These are phyloP conservation scores for Trematomus loennbergii DNA, from an alignment of 2,113 vertebrate genomes.

Conservation along the genomic window DNA sequence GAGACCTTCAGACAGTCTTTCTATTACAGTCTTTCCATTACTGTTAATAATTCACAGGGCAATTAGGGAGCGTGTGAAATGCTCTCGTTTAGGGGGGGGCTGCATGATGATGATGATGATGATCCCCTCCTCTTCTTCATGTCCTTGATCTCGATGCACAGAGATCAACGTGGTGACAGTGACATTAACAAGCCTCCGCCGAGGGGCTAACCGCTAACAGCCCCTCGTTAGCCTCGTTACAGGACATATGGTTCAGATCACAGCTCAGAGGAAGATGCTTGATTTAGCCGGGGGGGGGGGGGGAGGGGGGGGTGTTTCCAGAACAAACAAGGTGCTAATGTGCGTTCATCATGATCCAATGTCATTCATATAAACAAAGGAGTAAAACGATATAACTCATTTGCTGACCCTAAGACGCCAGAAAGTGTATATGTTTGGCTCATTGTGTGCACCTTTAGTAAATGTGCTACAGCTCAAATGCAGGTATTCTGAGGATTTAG, in stretches of 20 bases:
- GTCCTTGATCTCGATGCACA: constrained; percentile 79
- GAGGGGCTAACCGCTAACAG: constrained; percentile 77
- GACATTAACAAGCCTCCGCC: constrained; percentile 84
- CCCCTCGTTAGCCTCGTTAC: constrained; percentile 90
- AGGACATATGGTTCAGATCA: constrained; percentile 91
- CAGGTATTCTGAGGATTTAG: too few relatives aligned
- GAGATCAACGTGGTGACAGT: constrained; percentile 80
- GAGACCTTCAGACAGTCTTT: constrained; percentile 47
- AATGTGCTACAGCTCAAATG: too few relatives aligned
- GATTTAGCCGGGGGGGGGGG: neutral
- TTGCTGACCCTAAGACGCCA: neutral
- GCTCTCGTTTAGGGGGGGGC: constrained; percentile 23
- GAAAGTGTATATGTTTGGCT: too few relatives aligned
- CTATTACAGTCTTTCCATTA: constrained; percentile 60
- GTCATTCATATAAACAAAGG: neutral
- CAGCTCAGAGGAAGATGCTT: constrained; percentile 81
- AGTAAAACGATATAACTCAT: too few relatives aligned
- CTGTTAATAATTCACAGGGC: constrained; percentile 77
- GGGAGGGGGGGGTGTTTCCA: constrained; percentile 11
- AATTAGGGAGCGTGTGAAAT: constrained; percentile 67
- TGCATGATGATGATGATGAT: constrained; percentile 1
- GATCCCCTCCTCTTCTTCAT: constrained; percentile 3
- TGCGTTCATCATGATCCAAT: neutral
- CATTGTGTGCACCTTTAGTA: too few relatives aligned
- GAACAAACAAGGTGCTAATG: constrained; percentile 71